These are phyloP conservation scores for Microtus oregoni DNA, from an alignment of 2,113 vertebrate species.

Conservation along the genomic window DNA sequence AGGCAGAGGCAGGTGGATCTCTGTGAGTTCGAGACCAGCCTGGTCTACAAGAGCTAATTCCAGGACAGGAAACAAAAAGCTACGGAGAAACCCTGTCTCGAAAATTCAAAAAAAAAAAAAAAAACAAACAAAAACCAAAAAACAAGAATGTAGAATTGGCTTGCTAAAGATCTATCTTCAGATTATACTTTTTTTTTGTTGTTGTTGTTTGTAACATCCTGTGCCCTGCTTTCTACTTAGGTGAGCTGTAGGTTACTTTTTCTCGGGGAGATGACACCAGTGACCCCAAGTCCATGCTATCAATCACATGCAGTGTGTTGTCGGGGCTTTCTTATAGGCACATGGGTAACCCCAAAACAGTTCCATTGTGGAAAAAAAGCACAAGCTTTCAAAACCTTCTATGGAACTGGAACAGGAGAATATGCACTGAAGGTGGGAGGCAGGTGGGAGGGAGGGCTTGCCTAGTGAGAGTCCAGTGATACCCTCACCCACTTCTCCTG, in stretches of 20 bases:
- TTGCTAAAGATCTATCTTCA: constrained; percentile 12
- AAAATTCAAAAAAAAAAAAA: too few relatives aligned
- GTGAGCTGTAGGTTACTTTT: neutral
- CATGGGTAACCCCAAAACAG: neutral
- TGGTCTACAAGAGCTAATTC: too few relatives aligned
- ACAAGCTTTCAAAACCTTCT: neutral
- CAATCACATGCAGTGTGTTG: too few relatives aligned
- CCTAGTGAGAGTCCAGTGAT: neutral
- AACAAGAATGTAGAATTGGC: constrained; percentile 19
- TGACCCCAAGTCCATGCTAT: neutral
- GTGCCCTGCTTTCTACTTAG: neutral
- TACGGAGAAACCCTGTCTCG: too few relatives aligned
- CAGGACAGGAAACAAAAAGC: too few relatives aligned
- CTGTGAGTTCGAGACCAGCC: too few relatives aligned
- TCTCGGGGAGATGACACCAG: neutral
- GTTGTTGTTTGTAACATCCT: neutral
- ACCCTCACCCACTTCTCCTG: neutral
- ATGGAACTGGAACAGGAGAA: neutral
- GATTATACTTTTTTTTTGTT: neutral
- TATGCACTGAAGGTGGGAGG: neutral
- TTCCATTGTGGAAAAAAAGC: too few relatives aligned
- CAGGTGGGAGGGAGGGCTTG: neutral
- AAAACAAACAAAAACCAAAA: too few relatives aligned
- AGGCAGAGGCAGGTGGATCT: too few relatives aligned
- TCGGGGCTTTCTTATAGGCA: too few relatives aligned